A percentile compares a stretch with the other conserved stretches of the same genome.
These are phyloP conservation scores for Turnix velox DNA, from an alignment of 2,113 vertebrate species.

Conservation along the genomic window DNA sequence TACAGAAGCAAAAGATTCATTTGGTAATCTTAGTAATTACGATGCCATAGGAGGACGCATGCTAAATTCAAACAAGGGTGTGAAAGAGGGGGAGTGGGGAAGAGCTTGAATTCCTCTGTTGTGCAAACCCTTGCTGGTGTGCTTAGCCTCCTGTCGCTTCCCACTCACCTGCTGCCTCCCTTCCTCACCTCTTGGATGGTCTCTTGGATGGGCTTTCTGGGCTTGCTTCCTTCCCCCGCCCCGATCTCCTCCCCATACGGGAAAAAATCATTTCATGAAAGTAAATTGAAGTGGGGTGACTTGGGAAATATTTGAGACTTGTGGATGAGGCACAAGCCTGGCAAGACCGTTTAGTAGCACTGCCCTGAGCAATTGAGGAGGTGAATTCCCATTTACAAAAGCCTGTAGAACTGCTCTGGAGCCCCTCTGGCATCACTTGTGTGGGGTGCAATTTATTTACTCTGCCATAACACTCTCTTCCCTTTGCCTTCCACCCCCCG, in stretches of 20 bases:
- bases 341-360: not conserved
- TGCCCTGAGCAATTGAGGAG: conserved; percentile 23
- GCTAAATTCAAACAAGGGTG: conserved; percentile 57
- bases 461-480: conserved; percentile 5
- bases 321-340: not conserved
- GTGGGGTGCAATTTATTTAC: conserved; percentile 62
- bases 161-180: not conserved
- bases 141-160: not conserved
- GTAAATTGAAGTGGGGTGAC: not conserved
- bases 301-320: not conserved
- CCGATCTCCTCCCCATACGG: not conserved
- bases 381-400: conserved; percentile 50
- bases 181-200: not conserved
- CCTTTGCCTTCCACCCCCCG: not conserved
- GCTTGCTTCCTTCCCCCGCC: not conserved
- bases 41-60: conserved; percentile 65
- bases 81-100: not conserved
- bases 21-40: conserved; percentile 79
- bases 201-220: not conserved
- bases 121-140: not conserved
- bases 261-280: not conserved
- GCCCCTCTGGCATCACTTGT: conserved; percentile 47
- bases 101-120: conserved; percentile 38
- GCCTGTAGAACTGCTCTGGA: not conserved
- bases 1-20: conserved; percentile 80